A percentile compares a stretch with the other conserved stretches of the same genome.
These are phyloP conservation scores for Vannuccia rotundouncinata DNA, from an alignment of 2,888 invertebrate genomes.

Conservation along the genomic window DNA sequence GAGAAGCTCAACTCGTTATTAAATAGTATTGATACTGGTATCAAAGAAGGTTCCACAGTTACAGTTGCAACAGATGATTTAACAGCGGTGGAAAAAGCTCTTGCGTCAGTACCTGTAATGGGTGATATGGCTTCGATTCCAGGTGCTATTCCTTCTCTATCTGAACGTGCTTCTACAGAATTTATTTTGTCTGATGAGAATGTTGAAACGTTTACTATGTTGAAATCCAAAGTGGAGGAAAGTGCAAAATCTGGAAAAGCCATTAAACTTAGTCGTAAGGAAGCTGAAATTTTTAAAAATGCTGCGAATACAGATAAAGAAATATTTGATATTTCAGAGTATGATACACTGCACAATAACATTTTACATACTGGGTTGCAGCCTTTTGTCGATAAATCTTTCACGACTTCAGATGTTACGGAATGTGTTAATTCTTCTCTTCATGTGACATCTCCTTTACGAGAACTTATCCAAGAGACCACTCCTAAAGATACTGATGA, in stretches of 20 bases:
- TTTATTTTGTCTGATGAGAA: neutral
- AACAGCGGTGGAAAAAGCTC: neutral
- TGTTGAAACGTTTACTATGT: neutral
- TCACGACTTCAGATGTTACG: neutral
- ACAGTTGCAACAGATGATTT: neutral
- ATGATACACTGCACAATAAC: neutral
- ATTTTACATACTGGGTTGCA: neutral
- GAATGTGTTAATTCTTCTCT: neutral
- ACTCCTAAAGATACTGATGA: neutral
- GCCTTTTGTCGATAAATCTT: neutral
- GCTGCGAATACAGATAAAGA: neutral
- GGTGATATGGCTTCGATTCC: neutral
- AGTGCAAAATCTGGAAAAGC: neutral
- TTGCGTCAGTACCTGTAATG: neutral
- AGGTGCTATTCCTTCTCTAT: neutral
- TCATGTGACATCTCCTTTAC: neutral
- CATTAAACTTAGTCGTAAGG: neutral
- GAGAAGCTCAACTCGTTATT: neutral
- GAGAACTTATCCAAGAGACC: neutral
- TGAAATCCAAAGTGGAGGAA: neutral
- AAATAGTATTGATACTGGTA: neutral
- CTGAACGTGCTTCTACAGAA: neutral
- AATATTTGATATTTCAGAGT: neutral
- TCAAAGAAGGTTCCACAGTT: neutral
- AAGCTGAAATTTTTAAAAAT: neutral